Evolutionary conservation across 1,140 invertebrate genomes (phyloP).

Genomic region (Cryptotermes secundus): DNA sequence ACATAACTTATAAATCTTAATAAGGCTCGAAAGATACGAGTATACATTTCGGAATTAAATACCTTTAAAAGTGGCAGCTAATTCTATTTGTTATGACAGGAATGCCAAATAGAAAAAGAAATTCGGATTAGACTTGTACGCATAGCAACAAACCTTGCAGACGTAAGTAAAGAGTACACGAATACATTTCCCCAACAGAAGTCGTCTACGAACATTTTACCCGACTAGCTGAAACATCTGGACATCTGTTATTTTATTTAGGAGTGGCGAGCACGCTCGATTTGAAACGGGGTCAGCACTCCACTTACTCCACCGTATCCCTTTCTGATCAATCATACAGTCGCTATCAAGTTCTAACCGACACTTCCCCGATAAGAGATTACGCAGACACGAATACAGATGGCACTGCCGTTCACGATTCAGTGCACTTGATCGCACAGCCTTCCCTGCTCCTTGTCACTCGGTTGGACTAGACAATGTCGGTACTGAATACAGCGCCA

Average conservation of each 20-base stretch:
- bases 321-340: not conserved
- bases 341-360: not conserved
- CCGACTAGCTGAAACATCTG: too few relatives aligned
- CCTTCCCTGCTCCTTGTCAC: not conserved
- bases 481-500: not conserved
- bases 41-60: too few relatives aligned
- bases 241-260: not conserved
- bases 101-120: too few relatives aligned
- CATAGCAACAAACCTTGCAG: too few relatives aligned
- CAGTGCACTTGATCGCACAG: not conserved
- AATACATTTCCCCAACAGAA: not conserved
- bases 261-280: not conserved
- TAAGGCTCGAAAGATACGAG: too few relatives aligned
- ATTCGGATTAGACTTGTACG: too few relatives aligned
- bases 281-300: not conserved
- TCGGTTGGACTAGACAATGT: not conserved
- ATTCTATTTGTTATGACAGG: too few relatives aligned
- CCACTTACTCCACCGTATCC: not conserved
- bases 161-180: too few relatives aligned
- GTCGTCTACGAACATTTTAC: too few relatives aligned
- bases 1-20: too few relatives aligned
- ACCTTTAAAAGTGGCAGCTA: too few relatives aligned
- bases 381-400: not conserved
- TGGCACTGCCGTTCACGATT: not conserved
- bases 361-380: not conserved